Evolutionary conservation across 2,113 vertebrate genomes (phyloP).

Genomic region (Peromyscus maniculatus): DNA sequence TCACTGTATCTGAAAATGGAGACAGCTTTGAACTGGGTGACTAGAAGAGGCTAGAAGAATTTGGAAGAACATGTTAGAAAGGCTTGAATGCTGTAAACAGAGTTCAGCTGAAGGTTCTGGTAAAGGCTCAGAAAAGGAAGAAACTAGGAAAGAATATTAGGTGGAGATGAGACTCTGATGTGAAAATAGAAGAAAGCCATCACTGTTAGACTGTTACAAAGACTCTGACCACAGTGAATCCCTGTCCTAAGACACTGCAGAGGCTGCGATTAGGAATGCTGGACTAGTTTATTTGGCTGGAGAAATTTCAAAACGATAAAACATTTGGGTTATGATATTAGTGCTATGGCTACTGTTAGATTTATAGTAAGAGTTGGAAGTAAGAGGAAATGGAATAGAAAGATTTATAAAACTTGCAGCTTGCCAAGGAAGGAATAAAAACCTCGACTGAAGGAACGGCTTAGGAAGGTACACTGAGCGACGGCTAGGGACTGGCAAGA

Average conservation of each 20-base stretch:
- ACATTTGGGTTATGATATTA: background rate
- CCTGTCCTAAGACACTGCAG: background rate
- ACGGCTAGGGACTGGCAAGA: background rate
- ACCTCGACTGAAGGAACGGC: background rate
- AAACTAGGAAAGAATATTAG: background rate
- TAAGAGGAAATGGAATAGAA: background rate
- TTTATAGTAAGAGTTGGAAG: background rate
- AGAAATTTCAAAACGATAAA: background rate
- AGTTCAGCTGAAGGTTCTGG: background rate
- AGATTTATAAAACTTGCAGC: background rate
- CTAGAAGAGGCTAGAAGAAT: background rate
- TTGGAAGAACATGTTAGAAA: background rate
- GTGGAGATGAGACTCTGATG: background rate
- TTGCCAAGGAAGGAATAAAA: background rate
- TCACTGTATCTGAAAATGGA: background rate
- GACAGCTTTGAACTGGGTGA: background rate
- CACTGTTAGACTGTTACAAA: background rate
- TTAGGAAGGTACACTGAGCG: background rate
- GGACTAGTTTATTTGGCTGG: background rate
- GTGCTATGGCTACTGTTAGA: background rate
- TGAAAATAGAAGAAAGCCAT: background rate
- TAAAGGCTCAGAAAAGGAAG: background rate
- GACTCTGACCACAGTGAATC: background rate
- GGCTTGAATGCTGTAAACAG: too few species aligned
- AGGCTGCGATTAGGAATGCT: background rate